These are phyloP conservation scores for Chrysodeixis includens DNA, from an alignment of 2,888 invertebrate genomes.

Conservation along the genomic window DNA sequence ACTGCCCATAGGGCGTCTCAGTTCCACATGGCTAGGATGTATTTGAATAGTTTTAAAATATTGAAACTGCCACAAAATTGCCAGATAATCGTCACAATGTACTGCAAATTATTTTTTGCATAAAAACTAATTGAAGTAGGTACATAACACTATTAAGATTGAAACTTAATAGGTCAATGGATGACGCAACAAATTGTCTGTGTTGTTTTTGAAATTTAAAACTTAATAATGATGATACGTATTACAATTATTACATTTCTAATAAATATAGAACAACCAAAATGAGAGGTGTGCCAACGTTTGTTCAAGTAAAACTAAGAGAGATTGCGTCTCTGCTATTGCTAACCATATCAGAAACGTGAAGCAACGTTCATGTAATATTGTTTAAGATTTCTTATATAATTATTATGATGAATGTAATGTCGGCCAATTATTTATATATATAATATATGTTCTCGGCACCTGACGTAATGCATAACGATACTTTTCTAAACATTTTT, in stretches of 20 bases:
- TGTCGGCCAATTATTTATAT: slow-evolving; percentile 21
- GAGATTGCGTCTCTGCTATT: slow-evolving; percentile 49
- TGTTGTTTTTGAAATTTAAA: not conserved
- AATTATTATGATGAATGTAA: slow-evolving; percentile 33
- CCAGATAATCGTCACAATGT: not conserved
- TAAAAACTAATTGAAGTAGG: too few species aligned
- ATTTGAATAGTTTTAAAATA: too few species aligned
- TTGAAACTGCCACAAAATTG: not conserved
- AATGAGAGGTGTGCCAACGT: slow-evolving; percentile 26
- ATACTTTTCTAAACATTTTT: slow-evolving; percentile 23
- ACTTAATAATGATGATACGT: not conserved
- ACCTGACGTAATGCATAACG: slow-evolving; percentile 20
- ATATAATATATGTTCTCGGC: slow-evolving; percentile 14
- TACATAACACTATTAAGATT: too few species aligned
- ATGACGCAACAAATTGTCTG: not conserved
- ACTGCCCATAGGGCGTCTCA: too few species aligned
- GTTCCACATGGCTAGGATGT: too few species aligned
- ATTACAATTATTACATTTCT: too few species aligned
- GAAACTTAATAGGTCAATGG: not conserved
- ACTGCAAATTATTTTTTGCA: not conserved
- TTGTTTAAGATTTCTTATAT: slow-evolving; percentile 44
- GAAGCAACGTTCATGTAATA: slow-evolving; percentile 52
- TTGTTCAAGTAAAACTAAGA: slow-evolving; percentile 31
- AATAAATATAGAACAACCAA: slow-evolving; percentile 22
- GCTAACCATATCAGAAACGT: slow-evolving; percentile 53